These are phyloP conservation scores for Chlorocebus sabaeus DNA, from an alignment of 2,113 vertebrate species.

Conservation along the genomic window DNA sequence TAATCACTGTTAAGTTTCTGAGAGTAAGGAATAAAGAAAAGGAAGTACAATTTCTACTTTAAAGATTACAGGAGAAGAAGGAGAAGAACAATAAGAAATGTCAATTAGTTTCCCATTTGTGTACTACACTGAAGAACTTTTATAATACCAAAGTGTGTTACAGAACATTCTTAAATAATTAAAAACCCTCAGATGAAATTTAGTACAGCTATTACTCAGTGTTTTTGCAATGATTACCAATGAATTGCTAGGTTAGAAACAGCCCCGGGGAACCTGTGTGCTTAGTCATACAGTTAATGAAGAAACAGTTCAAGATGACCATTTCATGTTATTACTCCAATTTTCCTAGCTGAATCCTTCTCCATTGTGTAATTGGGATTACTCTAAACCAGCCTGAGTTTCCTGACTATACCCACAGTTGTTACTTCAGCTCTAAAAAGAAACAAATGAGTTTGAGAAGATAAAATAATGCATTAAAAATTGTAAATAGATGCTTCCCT, in stretches of 20 bases:
- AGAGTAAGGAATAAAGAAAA: not conserved
- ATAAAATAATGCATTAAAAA: not conserved
- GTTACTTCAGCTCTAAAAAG: not conserved
- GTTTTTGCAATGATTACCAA: slow-evolving; percentile 3
- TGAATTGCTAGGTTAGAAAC: not conserved
- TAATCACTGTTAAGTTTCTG: not conserved
- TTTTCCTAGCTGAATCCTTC: not conserved
- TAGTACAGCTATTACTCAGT: not conserved
- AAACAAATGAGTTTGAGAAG: not conserved
- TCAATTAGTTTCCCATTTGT: not conserved
- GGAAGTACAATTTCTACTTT: not conserved
- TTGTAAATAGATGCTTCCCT: not conserved
- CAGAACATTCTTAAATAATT: not conserved
- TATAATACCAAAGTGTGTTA: not conserved
- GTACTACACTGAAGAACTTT: not conserved
- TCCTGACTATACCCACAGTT: not conserved
- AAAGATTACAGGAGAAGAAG: not conserved
- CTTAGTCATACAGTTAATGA: not conserved
- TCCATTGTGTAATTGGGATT: not conserved
- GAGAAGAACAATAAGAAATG: not conserved
- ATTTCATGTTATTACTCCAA: not conserved
- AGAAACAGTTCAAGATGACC: not conserved
- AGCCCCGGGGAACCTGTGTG: not conserved
- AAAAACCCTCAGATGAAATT: not conserved
- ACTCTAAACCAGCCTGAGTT: not conserved